A percentile compares a stretch with the other conserved stretches of the same genome.
Conservation (phyloP, 1,140 invertebrate species). For the Heliconius melpomene region DNA sequence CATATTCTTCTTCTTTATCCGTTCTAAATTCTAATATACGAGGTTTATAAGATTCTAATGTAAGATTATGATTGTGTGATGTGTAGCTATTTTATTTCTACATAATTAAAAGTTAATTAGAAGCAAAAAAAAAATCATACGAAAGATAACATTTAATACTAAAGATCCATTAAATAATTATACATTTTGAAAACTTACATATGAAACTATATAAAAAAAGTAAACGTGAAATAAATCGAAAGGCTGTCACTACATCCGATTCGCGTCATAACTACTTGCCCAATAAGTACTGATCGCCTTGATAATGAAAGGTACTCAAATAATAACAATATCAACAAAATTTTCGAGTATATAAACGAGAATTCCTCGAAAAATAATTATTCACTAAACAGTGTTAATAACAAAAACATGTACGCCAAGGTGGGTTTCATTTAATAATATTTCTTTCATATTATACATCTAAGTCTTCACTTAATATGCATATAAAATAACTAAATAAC, state of each 20-base stretch:
- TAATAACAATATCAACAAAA: conserved; percentile 19
- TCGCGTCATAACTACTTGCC: conserved; percentile 19
- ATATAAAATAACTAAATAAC: no score
- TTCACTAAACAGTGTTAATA: conserved; percentile 20
- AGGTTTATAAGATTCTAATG: no score
- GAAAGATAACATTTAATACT: no score
- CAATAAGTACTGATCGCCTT: conserved; percentile 27
- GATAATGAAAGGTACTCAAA: conserved; percentile 34
- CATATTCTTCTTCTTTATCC: no score
- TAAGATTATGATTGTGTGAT: no score
- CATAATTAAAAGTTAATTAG: no score
- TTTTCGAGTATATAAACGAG: conserved; percentile 37
- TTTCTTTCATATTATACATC: not conserved
- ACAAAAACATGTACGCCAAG: conserved; percentile 39
- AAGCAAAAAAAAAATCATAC: no score
- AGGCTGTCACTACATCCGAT: conserved; percentile 10
- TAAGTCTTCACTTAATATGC: not conserved
- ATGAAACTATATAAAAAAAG: not conserved
- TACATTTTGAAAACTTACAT: no score
- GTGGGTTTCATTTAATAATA: conserved; percentile 16
- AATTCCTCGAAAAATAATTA: conserved; percentile 23
- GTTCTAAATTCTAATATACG: no score
- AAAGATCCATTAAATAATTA: no score
- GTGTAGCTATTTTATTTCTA: no score
- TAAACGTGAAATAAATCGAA: conserved; percentile 28